A percentile compares a stretch with the other conserved stretches of the same genome.
Conservation (phyloP, 2,888 invertebrate genomes). For the Sisyra terminalis region DNA sequence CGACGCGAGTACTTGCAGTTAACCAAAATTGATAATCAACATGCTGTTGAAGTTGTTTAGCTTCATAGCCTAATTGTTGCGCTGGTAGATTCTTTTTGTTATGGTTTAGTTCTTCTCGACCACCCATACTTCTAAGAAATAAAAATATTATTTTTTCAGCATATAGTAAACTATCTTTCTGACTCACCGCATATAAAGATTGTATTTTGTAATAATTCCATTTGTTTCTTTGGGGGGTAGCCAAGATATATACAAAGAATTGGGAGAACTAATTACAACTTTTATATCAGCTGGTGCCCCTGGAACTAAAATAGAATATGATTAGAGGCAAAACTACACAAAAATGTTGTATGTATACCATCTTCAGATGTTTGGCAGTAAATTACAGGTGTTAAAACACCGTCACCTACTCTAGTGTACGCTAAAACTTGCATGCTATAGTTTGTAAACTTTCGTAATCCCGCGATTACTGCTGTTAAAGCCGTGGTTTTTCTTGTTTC, state of each 20-base stretch:
- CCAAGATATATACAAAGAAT: constrained; percentile 65
- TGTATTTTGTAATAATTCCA: constrained; percentile 60
- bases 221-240: constrained; percentile 56
- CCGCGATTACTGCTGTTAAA: constrained; percentile 48
- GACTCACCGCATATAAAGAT: constrained; percentile 42
- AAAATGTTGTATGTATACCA: constrained; percentile 27
- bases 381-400: constrained; percentile 44
- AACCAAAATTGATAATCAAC: constrained; percentile 68
- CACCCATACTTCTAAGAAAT: constrained; percentile 43
- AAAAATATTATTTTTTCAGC: neutral
- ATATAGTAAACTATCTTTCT: neutral
- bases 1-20: constrained; percentile 58
- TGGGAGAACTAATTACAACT: constrained; percentile 56
- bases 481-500: constrained; percentile 50
- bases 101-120: constrained; percentile 49
- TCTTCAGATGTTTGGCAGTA: constrained; percentile 68
- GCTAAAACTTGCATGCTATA: constrained; percentile 68
- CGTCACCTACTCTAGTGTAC: constrained; percentile 63
- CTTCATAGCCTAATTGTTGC: constrained; percentile 46
- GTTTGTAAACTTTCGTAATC: constrained; percentile 59
- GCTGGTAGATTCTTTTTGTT: constrained; percentile 46
- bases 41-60: constrained; percentile 47
- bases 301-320: constrained; percentile 37
- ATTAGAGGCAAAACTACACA: neutral
- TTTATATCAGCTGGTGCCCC: constrained; percentile 66